Evolutionary conservation across 2,888 invertebrate species (phyloP), one percentile per base, ranked within the genome.

Genomic region (Drosophila neotestacea): DNA sequence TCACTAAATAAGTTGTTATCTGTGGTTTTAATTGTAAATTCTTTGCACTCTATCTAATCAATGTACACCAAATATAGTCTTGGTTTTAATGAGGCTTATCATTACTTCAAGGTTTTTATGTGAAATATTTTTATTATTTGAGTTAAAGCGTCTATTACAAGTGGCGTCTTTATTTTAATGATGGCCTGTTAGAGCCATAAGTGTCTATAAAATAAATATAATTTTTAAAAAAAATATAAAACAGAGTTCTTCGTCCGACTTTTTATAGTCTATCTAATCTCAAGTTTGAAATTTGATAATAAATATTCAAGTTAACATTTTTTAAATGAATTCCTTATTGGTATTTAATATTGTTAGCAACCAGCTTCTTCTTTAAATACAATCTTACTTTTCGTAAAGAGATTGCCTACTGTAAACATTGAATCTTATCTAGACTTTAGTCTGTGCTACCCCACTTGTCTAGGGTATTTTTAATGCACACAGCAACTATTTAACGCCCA

Each of bases 401-500:
- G 2, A 22, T 22, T 22, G 2, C 22, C 22, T 22, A 3, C 22
- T 22, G 22, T 22, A 2, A 3, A 3, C 1, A 3, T 22, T 22
- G 5, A 30, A 30, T 7, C 30, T 30, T 4, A 28, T 54, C 16
- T 16, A 6, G n/a, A 16, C n/a, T 16, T 32, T 1, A 6, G 48
- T 52, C 3, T 16, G 2, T 16, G 3, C 4, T 48, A 50, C 36
- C 16, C 32, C 1, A 1, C 4, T 36, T 1, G 0, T 16, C 6
- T 22, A 27, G 42, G 27, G 59, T 60, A 64, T 54, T 52, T 55
- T 58, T 22, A n/a, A 51, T 34, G 32, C 46, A 54, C 10, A 13
- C 10, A 30, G 41, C 54, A 63, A 64, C 56, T 58, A 60, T 69
- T 76, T 48, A 62, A 72, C 88, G 73, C 88, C 85, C 82, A 73